Base-by-base conservation (phyloP, 2,888 invertebrate genomes). In the Formica aserva region DNA sequence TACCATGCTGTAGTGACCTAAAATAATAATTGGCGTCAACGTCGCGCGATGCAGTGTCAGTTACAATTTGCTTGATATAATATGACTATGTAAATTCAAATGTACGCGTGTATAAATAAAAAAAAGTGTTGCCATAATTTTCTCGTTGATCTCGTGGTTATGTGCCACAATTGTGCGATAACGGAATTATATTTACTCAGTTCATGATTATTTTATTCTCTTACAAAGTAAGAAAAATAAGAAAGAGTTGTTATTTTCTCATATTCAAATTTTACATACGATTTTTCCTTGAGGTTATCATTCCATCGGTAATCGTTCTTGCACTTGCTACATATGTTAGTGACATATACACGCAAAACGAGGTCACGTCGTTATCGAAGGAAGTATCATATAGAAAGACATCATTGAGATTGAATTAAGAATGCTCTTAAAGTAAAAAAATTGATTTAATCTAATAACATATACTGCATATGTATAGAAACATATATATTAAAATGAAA, bases 31-130 rank as follows among this genome's bases (percentile, higher is more conserved):
- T 66, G 60, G 52, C 29, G 38, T 9, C 60, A 38, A 15, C 35
- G 67, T 13, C 4, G 13, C 45, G 35, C 45, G 32, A 3, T 8
- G 15, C 18, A 26, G n/a, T 48, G 13, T 76, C 55, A 35, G 13
- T 35, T 60, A 29, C 60, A 67, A 3, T 83, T 74, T 55, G 45
- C 45, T 45, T 45, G 45, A 65, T 55, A 35, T 29, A 29, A n/a
- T n/a, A n/a, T 5, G 55, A 35, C 55, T 45, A 45, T 45, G 71
- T 86, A 83, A 83, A 86, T 88, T 85, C 75, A 85, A 86, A 86
- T 82, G 35, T 84, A 85, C 63, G 69, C 81, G 74, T 35, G 38
- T 67, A 57, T n/a, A 26, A 78, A 18, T 62, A 29, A 76, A 86
- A 85, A 78, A 87, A 84, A 63, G 60, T 74, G 60, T 48, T 29